Percentiles rank a stretch among this genome's conserved stretches.
Evolutionary conservation across 2,888 invertebrate genomes (phyloP).

Genomic region (Cyrtodaria siliqua): DNA sequence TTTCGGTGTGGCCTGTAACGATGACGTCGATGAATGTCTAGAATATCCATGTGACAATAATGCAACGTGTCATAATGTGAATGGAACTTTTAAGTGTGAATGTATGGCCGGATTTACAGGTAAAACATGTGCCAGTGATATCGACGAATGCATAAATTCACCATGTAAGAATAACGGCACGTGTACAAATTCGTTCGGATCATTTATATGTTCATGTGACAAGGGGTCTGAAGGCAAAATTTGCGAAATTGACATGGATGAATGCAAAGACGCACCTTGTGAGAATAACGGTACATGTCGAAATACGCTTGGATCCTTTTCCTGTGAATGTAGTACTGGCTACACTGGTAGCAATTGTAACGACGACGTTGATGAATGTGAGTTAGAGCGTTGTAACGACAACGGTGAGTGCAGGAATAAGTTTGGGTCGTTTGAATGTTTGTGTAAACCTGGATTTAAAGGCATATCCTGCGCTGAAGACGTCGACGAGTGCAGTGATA

Average conservation of each 20-base stretch:
- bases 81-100: background rate
- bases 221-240: too few relatives aligned
- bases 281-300: too few relatives aligned
- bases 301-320: too few relatives aligned
- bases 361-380: constrained; percentile 36
- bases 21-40: constrained; percentile 57
- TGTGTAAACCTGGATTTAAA: constrained; percentile 32
- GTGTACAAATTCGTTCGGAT: too few relatives aligned
- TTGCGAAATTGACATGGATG: too few relatives aligned
- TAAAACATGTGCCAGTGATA: too few relatives aligned
- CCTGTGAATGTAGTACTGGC: too few relatives aligned
- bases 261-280: too few relatives aligned
- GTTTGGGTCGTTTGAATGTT: constrained; percentile 33
- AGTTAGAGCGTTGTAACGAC: constrained; percentile 29
- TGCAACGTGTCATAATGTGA: background rate
- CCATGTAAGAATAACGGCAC: too few relatives aligned
- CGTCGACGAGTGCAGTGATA: constrained; percentile 38
- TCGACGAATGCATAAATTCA: too few relatives aligned
- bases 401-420: constrained; percentile 40
- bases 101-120: background rate
- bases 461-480: constrained; percentile 12
- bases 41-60: background rate
- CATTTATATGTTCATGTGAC: too few relatives aligned
- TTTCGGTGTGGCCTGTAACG: constrained; percentile 57
- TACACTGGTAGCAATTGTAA: constrained; percentile 6